Base-by-base conservation (phyloP, 1,140 invertebrate species). In the Drosophila busckii region DNA sequence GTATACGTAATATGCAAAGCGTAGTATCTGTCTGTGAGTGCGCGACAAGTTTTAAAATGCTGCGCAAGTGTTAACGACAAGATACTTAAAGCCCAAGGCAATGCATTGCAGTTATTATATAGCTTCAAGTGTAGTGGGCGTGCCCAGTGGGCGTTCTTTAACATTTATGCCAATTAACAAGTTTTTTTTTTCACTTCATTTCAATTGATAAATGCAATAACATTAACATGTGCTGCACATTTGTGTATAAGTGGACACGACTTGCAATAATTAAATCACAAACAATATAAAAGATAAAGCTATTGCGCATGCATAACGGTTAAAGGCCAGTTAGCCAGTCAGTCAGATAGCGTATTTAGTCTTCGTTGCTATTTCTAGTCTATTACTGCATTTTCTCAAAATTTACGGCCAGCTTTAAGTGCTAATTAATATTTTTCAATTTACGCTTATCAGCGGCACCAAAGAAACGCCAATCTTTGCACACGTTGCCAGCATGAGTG, bases 91-190 rank as follows among this genome's bases (percentile, higher is more conserved):
- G 42, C 9, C 40, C 26, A 55, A 38, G 22, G 13, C 40, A 66
- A 45, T 56, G 45, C 50, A 29, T 13, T 49, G 50, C 50, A 55
- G 25, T 29, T 38, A 45, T 62, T 46, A 25, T 25, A 25, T 31
- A 45, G 23, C 42, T 44, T 46, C 15, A n/a, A n/a, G n/a, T n/a
- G n/a, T n/a, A n/a, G 38, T 9, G 10, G 34, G 44, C 45, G 35
- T 41, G 28, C 3, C 8, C 19, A 35, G 3, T 15, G 20, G 45
- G 45, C 53, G 53, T 26, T 49, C 29, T 58, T 31, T 23, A 62
- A 67, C 52, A 67, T 56, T 60, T 46, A 53, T 31, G 59, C 58
- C 71, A 78, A 80, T 78, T 78, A 64, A 26, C 44, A 50, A 5
- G 22, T 22, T 50, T 58, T 58, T 56, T 55, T 46, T 34, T 64